Base-by-base conservation (phyloP, 2,113 vertebrate genomes). In the Dromas ardeola region DNA sequence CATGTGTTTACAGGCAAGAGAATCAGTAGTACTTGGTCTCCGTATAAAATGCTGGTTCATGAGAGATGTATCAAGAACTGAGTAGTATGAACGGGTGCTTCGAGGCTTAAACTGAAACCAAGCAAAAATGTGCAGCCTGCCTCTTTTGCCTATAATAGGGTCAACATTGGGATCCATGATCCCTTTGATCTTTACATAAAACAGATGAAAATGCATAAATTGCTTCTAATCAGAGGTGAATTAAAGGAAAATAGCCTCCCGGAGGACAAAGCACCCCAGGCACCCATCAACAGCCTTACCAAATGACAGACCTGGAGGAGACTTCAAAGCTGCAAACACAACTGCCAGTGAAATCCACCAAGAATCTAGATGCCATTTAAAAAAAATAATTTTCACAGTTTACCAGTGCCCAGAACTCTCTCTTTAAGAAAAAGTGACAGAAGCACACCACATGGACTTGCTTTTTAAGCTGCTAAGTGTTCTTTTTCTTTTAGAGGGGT, bases 161-260 rank as follows among this genome's bases (percentile, higher is more conserved):
- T 97, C 71, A 90, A 94, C 90, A 50, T 36, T 95, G 96, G 95
- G 96, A 92, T 95, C 92, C 63, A 34, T 95, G 95, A 90, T 97
- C 83, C 95, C 96, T 98, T 98, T 98, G 96, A 98, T 98, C 97
- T 97, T 97, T 97, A 94, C 96, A 97, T 96, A 97, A 98, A 97
- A 94, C 96, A 97, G 96, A 97, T 96, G 96, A 97, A 96, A 98
- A 96, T 97, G 88, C 97, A 98, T 98, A 98, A 98, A 98, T 98
- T 96, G 96, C 95, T 93, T 98, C 95, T 97, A 97, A 97, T 98
- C 90, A 97, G 97, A 97, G 96, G 97, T 98, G 96, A 97, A 97
- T 98, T 98, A 97, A 97, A 97, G 96, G 96, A 96, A 97, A 98
- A 98, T 97, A 96, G 94, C 67, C 93, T 97, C 95, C 96, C 88